A percentile compares a stretch with the other conserved stretches of the same genome.
phyloP scores from a whole-genome alignment of 2,888 invertebrate genomes.

The Athrips mouffetella region DNA sequence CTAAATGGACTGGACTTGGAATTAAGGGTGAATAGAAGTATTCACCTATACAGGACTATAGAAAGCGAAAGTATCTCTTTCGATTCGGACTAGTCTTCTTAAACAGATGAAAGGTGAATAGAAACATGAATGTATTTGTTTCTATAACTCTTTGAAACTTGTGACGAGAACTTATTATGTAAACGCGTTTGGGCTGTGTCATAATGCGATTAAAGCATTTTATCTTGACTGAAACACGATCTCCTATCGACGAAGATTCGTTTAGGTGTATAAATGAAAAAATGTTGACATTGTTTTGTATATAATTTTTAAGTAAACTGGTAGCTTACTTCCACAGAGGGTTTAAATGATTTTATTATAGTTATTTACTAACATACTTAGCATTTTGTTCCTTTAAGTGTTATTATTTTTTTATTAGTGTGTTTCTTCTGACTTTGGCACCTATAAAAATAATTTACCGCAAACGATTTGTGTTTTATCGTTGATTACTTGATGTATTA shows the following conservation, averaged over 20 bases:
- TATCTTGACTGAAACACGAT: slow-evolving; percentile 54
- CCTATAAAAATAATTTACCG: slow-evolving; percentile 35
- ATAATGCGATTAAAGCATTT: slow-evolving; percentile 1
- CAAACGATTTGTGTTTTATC: slow-evolving; percentile 31
- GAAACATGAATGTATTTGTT: not conserved
- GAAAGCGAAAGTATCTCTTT: no score
- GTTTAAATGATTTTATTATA: slow-evolving; percentile 40
- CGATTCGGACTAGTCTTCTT: not conserved
- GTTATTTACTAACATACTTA: slow-evolving; percentile 41
- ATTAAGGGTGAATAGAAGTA: no score
- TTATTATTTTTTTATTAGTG: slow-evolving; percentile 41
- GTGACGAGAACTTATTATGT: slow-evolving; percentile 24
- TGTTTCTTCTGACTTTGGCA: slow-evolving; percentile 29
- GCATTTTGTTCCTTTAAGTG: slow-evolving; percentile 49
- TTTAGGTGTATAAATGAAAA: slow-evolving; percentile 39
- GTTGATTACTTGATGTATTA: slow-evolving; percentile 58
- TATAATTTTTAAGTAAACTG: slow-evolving; percentile 52
- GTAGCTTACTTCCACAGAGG: slow-evolving; percentile 39
- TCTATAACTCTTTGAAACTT: slow-evolving; percentile 13
- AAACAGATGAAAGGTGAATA: not conserved
- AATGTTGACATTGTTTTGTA: slow-evolving; percentile 70
- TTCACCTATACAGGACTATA: no score
- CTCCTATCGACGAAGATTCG: slow-evolving; percentile 43
- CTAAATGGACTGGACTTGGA: no score
- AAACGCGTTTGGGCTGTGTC: slow-evolving; percentile 20